Base-by-base conservation (phyloP, 2,888 invertebrate species). In the Rapana venosa region DNA sequence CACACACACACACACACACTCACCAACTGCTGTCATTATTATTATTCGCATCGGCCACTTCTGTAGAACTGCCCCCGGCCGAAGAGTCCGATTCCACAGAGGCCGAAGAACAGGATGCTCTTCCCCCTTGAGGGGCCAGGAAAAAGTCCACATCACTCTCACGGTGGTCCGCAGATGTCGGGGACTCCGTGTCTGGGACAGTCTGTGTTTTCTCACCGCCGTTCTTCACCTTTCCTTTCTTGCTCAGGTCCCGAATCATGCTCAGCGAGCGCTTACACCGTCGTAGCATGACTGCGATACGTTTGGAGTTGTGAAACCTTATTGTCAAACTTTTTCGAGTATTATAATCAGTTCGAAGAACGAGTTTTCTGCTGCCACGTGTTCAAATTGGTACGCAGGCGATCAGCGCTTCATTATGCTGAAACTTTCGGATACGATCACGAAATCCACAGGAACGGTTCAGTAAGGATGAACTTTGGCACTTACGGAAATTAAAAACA, bases 181-280 rank as follows among this genome's bases (percentile, higher is more conserved):
- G 58, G 5, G 84, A 84, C 58, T 84, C 84, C 15, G 84, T n/a
- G 30, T 58, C 84, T 11, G 84, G 58, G 4, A 58, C 84, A 6
- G 84, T 58, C 84, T 58, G 84, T 22, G 5, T n/a, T 26, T 84
- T 58, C 56, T 84, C 58, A 0, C 47, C 83, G 30, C 58, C 30
- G 15, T 22, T 13, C 36, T 84, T 84, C 30, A 84, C 26, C 58
- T 84, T 84, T 20, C 84, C 84, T 35, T 84, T 84, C 58, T 84
- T 84, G 84, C 84, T 84, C 36, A 84, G 58, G 84, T 84, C 84
- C 30, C 84, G 56, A 15, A 84, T 84, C 84, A 84, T 84, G 58
- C 84, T 84, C 30, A 84, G 30, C 30, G 84, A 84, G 5, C 84
- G 84, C 20, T 84, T 84, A 58, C 84, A 84, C 56, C 84, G 84